Evolutionary conservation across 2,113 vertebrate genomes (phyloP).

Genomic region (Megalops atlanticus): DNA sequence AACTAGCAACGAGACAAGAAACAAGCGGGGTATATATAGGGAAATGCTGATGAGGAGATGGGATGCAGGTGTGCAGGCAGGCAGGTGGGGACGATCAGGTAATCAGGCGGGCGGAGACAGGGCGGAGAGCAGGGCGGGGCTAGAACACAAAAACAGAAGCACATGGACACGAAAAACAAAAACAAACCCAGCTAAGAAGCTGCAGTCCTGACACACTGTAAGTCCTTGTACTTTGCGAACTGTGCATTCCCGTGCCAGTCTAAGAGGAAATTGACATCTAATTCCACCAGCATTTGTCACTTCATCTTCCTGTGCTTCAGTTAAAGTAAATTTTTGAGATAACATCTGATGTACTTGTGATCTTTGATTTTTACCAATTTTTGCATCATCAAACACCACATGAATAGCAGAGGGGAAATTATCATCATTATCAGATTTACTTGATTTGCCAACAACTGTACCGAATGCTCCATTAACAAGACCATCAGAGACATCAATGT

Average conservation of each 20-base stretch:
- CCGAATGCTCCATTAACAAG: constrained; percentile 7
- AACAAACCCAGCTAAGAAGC: no score
- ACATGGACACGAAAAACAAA: no score
- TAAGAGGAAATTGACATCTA: constrained; percentile 8
- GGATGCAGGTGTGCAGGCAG: no score
- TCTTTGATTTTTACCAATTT: not conserved
- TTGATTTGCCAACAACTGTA: not conserved
- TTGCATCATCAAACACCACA: not conserved
- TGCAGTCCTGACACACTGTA: no score
- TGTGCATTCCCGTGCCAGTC: not conserved
- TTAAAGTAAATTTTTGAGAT: not conserved
- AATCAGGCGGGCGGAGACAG: no score
- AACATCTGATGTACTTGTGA: not conserved
- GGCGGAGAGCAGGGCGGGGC: no score
- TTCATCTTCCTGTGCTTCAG: not conserved
- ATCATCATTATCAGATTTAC: not conserved
- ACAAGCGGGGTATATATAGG: no score
- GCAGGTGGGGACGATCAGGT: no score
- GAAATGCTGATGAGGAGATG: no score
- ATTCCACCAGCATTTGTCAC: constrained; percentile 4
- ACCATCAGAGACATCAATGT: constrained; percentile 17
- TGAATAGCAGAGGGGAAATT: constrained; percentile 9
- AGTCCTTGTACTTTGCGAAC: no score
- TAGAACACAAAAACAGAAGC: no score
- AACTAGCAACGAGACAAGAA: no score